Base-by-base conservation (phyloP, 2,113 vertebrate species). In the Centrocercus urophasianus region DNA sequence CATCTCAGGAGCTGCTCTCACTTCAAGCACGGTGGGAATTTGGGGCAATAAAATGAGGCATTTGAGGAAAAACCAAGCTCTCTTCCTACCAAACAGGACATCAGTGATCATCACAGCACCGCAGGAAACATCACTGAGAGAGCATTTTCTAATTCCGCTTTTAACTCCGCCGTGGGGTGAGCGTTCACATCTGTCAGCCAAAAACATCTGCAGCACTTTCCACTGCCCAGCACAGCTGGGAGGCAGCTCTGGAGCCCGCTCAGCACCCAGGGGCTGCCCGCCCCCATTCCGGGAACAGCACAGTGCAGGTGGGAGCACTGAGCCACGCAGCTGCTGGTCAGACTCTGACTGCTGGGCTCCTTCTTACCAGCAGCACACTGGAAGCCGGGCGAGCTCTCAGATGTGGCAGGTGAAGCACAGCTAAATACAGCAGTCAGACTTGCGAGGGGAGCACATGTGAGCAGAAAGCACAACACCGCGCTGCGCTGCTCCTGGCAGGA, bases 21-120 rank as follows among this genome's bases (percentile, higher is more conserved):
- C 6, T 12, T 9, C 11, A 11, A 11, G n/a, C n/a, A 4, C 81
- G 14, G 48, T 0, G 0, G 19, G 70, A 36, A n/a, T 25, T 61
- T 5, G 1, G 5, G 11, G 36, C 40, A 18, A 12, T 0, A n/a
- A 28, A 57, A 47, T 2, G 24, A 66, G n/a, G 5, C 14, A 1
- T 27, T 11, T 2, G 64, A 81, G 73, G 56, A 59, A 83, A 43
- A 82, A 13, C 11, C 82, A 40, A 65, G 54, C 12, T 6, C 32
- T 24, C 12, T 54, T 16, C 4, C 21, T 4, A 0, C 4, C n/a
- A 65, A 40, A 24, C 2, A 6, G 8, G 47, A 11, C 72, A 20
- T 3, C 25, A 80, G 28, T 2, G 19, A 45, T 18, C 52, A 64
- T 64, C 86, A 52, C 72, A 20, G 54, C 6, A 4, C 28, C 71